Base-by-base conservation (phyloP, 2,888 invertebrate genomes). In the Machimus rusticus region DNA sequence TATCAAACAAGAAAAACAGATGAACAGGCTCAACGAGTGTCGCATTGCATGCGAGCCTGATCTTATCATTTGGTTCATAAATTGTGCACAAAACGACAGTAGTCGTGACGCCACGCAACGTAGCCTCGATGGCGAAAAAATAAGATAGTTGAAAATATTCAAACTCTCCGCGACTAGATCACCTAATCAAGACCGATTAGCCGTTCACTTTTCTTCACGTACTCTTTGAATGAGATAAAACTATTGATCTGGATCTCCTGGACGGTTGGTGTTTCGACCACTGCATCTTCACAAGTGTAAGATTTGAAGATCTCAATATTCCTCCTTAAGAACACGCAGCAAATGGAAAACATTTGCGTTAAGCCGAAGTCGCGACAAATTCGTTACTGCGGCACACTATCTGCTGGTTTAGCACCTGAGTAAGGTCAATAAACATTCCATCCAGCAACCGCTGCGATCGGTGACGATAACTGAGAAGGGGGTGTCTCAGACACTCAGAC, bases 331-430 rank as follows among this genome's bases (percentile, higher is more conserved):
- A 81, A 51, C 31, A 43, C 34, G n/a, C 81, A 81, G 51, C 81
- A 81, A 46, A 46, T 51, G 14, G 81, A 23, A 14, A 81, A 81
- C 81, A 81, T 81, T 51, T 81, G 34, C 81, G 81, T 55, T 43
- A 19, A 23, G 12, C 39, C 43, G 37, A 43, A 46, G 31, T 55
- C 34, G 51, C 81, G 51, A 46, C 81, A 81, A 51, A 55, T 81
- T 51, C 55, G 51, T 81, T 34, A 81, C 81, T 81, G 81, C 51
- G 46, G 81, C 43, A 46, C 37, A 76, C 76, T 76, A 76, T 34
- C 76, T 37, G n/a, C 76, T 76, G 34, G 76, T 37, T 28, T 66
- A 28, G 66, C 78, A 43, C 39, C 78, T 78, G 78, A 46, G 78
- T 66, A 66, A 66, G 66, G 66, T 66, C 66, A 66, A 66, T 66